Conservation (phyloP, 2,113 vertebrate genomes). For the Pseudorasbora parva region DNA sequence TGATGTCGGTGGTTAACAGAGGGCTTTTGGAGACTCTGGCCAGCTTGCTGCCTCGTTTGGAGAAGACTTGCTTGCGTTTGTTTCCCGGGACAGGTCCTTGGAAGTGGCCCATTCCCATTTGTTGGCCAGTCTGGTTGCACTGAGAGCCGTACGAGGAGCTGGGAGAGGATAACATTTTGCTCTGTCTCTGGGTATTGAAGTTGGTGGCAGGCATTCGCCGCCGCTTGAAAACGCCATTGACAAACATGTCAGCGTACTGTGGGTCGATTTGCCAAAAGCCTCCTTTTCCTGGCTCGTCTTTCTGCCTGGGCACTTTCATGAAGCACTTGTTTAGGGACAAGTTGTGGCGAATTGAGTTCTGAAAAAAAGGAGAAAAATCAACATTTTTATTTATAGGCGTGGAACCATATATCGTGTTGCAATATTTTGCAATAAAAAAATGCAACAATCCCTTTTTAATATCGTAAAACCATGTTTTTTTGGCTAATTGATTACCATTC, state of each 20-base stretch:
- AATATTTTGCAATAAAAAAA: background rate
- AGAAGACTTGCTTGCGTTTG: conserved; percentile 72
- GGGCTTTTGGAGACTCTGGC: conserved; percentile 70
- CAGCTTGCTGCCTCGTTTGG: conserved; percentile 64
- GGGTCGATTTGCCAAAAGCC: conserved; percentile 89
- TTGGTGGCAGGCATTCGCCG: conserved; percentile 78
- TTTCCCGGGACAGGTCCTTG: conserved; percentile 50
- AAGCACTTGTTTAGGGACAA: conserved; percentile 94
- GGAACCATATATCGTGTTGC: background rate
- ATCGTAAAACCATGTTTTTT: too few relatives aligned
- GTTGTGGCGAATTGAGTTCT: conserved; percentile 95
- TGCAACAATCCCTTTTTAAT: background rate
- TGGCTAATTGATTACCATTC: too few relatives aligned
- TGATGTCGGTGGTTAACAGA: conserved; percentile 70
- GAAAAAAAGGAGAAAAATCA: conserved; percentile 49
- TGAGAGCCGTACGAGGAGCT: conserved; percentile 57
- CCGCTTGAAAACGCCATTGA: conserved; percentile 82
- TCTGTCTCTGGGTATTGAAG: conserved; percentile 70
- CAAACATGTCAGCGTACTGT: conserved; percentile 83
- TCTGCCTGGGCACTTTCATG: conserved; percentile 91
- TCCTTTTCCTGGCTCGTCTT: conserved; percentile 91
- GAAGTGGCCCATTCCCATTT: conserved; percentile 54
- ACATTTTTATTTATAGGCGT: background rate
- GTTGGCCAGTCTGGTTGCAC: conserved; percentile 62
- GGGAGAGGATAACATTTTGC: conserved; percentile 63